phyloP scores from a whole-genome alignment of 2,888 invertebrate species.

The Cephus sareptanus region DNA sequence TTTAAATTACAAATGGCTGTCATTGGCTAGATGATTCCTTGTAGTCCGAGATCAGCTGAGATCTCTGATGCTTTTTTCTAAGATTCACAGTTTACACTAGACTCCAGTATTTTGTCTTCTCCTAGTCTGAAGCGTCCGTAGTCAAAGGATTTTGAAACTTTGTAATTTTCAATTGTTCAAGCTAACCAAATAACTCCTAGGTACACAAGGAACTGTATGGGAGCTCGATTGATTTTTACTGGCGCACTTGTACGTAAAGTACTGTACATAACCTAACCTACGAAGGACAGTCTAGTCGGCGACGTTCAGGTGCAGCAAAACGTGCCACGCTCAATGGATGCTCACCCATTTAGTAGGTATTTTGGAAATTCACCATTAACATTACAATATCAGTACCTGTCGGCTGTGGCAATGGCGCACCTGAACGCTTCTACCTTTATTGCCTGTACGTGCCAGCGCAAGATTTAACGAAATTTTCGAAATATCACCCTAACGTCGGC shows the following conservation, averaged over 20 bases:
- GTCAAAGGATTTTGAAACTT: background rate
- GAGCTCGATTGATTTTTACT: background rate
- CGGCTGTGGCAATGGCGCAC: conserved; percentile 12
- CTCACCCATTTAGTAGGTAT: conserved; percentile 54
- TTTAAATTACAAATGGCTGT: conserved; percentile 10
- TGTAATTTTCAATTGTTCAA: background rate
- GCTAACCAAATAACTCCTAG: background rate
- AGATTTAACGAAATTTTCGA: conserved; percentile 55
- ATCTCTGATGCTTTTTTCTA: background rate
- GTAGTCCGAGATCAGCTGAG: background rate
- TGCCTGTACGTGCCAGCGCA: conserved; percentile 64
- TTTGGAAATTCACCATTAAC: conserved; percentile 55
- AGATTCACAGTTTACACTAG: background rate
- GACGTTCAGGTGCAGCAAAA: conserved; percentile 32
- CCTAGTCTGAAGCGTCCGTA: background rate
- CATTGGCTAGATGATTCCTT: background rate
- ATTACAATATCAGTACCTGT: conserved; percentile 61
- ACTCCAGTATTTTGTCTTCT: background rate
- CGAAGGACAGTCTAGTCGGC: background rate
- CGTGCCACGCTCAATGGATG: conserved; percentile 57
- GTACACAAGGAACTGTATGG: background rate
- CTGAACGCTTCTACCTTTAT: conserved; percentile 34
- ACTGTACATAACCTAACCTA: background rate
- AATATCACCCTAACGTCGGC: conserved; percentile 39
- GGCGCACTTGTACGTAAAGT: background rate